Conservation (phyloP, 2,888 invertebrate species). For the Ichneumon xanthorius region DNA sequence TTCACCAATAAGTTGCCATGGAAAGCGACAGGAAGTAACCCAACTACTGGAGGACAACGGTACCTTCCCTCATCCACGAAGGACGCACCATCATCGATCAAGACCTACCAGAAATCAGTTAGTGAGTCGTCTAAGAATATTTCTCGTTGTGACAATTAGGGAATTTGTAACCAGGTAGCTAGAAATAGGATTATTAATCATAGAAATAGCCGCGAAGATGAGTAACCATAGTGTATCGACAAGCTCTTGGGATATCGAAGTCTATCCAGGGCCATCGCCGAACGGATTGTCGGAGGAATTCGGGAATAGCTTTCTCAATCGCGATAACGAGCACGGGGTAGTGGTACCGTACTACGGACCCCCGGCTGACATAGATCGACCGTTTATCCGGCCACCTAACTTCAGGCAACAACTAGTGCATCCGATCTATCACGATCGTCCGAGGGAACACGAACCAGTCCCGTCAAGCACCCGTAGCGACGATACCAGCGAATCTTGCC, state of each 20-base stretch:
- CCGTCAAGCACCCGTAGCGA: slow-evolving; percentile 10
- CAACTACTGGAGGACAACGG: neutral
- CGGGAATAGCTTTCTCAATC: neutral
- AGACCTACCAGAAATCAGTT: no score
- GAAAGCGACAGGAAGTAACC: neutral
- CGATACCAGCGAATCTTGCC: neutral
- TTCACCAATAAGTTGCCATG: neutral
- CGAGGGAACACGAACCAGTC: neutral
- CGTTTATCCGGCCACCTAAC: slow-evolving; percentile 25
- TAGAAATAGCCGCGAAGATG: slow-evolving; percentile 8
- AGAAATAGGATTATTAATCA: neutral
- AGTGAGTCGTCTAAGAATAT: neutral
- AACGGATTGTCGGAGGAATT: neutral
- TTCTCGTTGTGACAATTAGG: neutral
- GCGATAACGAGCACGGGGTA: neutral
- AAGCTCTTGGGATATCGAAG: slow-evolving; percentile 28
- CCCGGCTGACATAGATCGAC: neutral
- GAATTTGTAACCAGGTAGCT: neutral
- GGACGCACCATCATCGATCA: neutral
- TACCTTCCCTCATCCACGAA: neutral
- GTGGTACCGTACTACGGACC: neutral
- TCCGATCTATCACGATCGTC: neutral
- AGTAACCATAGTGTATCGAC: slow-evolving; percentile 20
- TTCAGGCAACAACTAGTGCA: neutral
- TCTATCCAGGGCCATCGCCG: neutral